Evolutionary conservation across 2,888 invertebrate species (phyloP), one percentile per base, ranked within the genome.

Genomic region (Unio pictorum): DNA sequence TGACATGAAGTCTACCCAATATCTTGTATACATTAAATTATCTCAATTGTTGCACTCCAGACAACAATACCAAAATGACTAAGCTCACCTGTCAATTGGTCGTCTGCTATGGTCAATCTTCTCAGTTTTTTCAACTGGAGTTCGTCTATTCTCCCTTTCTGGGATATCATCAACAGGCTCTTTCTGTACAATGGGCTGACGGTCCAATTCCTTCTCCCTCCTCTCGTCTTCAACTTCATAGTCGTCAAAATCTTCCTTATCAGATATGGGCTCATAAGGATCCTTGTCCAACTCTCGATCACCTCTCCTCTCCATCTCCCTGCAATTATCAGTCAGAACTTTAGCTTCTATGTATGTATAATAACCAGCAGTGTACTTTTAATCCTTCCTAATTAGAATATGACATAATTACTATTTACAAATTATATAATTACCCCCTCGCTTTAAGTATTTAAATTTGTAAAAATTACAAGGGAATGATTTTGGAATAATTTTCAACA

Each of bases 81-180:
- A 45, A 11, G 15, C 45, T 15, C 45, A 45, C 45, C 45, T 45
- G 15, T 45, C 45, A 45, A 11, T 15, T 15, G 15, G 45, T 45
- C 45, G 45, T 45, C 45, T 45, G 15, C 60, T 64, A 23, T 68
- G 61, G 26, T 77, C 77, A 4, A 64, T 30, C 66, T 67, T 64
- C 18, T 71, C 71, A 1, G 64, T 61, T 45, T 77, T 77, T 55
- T 75, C 75, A 23, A 69, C 71, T 26, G 74, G 71, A 3, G 74
- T 74, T 26, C 64, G 68, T 67, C 75, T 73, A 61, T 76, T 72
- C 54, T 74, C 80, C 56, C 67, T 67, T 64, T 81, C 83, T 23
- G 78, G 73, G 45, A 71, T 72, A 56, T 89, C 89, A 72, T 90
- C 89, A 82, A 89, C 88, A 11, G 87, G 84, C 80, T 89, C 89